These are phyloP conservation scores for Macrocentrus cingulum DNA, from an alignment of 1,140 invertebrate species.

Conservation along the genomic window DNA sequence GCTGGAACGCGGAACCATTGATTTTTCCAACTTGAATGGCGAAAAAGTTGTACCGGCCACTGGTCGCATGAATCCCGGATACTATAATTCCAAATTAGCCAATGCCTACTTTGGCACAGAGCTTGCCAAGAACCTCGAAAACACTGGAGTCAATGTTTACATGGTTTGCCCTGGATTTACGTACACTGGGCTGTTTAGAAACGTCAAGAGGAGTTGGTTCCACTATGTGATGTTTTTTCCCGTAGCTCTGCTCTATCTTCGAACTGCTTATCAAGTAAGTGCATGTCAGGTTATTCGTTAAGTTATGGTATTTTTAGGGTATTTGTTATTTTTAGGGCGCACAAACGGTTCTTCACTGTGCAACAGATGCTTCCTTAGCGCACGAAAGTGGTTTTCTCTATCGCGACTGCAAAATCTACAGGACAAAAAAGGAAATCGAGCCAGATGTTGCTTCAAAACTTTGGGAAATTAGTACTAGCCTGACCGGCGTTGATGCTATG, in stretches of 20 bases:
- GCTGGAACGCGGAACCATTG: conserved; percentile 66
- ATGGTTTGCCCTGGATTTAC: conserved; percentile 83
- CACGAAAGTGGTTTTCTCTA: conserved; percentile 69
- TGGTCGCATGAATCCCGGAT: conserved; percentile 67
- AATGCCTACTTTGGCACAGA: conserved; percentile 72
- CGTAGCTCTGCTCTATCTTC: conserved; percentile 70
- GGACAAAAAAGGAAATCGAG: conserved; percentile 66
- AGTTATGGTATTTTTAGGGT: conserved; percentile 9
- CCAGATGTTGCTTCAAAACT: conserved; percentile 65
- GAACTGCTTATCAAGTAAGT: conserved; percentile 71
- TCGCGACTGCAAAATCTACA: conserved; percentile 71
- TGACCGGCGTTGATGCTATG: conserved; percentile 42
- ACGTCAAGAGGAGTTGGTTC: conserved; percentile 69
- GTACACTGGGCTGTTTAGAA: conserved; percentile 74
- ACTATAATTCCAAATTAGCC: conserved; percentile 79
- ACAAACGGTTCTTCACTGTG: conserved; percentile 77
- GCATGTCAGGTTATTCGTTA: too few species aligned
- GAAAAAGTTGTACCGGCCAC: conserved; percentile 58
- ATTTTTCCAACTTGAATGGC: conserved; percentile 73
- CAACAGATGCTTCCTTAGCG: conserved; percentile 66
- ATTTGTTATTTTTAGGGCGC: conserved; percentile 60
- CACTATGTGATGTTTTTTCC: conserved; percentile 72
- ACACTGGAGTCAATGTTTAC: conserved; percentile 69
- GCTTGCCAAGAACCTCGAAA: conserved; percentile 62
- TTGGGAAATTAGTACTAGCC: conserved; percentile 70